These are phyloP conservation scores for Argya squamiceps DNA, from an alignment of 2,797 vertebrate genomes.

Conservation along the genomic window DNA sequence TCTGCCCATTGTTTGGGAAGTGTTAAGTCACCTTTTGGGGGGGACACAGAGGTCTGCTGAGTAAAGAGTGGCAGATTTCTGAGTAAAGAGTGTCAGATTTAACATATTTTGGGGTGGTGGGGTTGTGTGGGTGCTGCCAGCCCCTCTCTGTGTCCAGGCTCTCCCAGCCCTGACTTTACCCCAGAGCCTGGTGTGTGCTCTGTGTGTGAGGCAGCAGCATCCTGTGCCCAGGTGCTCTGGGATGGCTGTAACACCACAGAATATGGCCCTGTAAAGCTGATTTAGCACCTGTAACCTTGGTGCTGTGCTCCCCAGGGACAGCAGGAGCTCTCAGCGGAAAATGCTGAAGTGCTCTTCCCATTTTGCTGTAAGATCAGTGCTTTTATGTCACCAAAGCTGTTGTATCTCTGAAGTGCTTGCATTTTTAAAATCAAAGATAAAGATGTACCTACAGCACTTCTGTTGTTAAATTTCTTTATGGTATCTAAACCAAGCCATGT, in stretches of 20 bases:
- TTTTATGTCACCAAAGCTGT: neutral
- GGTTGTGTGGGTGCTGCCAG: neutral
- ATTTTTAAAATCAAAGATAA: neutral
- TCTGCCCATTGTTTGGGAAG: neutral
- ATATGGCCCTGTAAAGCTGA: neutral
- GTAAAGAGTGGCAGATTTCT: neutral
- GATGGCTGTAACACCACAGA: neutral
- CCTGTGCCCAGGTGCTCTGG: neutral
- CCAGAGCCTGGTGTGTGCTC: neutral
- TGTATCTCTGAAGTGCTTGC: neutral
- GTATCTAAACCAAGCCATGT: neutral
- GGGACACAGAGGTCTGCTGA: too few species aligned
- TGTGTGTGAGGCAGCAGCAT: neutral
- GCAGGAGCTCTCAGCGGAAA: neutral
- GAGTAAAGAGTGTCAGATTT: neutral
- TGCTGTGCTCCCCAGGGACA: neutral
- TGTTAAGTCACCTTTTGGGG: too few species aligned
- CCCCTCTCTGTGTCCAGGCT: neutral
- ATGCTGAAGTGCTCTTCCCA: accelerated
- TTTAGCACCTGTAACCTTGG: neutral
- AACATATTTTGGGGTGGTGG: accelerated
- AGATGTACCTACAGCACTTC: neutral
- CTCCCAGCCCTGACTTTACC: accelerated
- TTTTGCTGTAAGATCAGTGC: accelerated
- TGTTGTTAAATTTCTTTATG: neutral